Evolutionary conservation across 2,113 vertebrate species (phyloP).

Genomic region (Microcebus jonahi): DNA sequence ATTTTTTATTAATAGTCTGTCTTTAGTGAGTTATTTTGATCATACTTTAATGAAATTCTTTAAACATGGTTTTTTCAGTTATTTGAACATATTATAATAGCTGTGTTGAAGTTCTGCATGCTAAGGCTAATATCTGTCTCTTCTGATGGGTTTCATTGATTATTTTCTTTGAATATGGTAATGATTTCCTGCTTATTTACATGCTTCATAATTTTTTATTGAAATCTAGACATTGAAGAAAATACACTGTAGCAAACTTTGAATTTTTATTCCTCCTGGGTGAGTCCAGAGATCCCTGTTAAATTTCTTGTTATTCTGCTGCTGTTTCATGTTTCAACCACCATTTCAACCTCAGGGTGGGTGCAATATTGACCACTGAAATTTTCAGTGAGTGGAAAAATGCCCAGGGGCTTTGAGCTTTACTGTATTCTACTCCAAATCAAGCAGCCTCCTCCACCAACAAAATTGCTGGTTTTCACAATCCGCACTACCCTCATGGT

Average conservation of each 20-base stretch:
- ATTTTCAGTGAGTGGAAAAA: neutral
- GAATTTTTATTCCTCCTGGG: neutral
- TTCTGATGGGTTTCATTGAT: neutral
- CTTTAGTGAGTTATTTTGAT: neutral
- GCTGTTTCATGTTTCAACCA: neutral
- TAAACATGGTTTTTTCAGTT: neutral
- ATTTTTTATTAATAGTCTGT: neutral
- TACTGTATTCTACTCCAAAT: neutral
- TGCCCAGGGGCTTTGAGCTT: neutral
- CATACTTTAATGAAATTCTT: neutral
- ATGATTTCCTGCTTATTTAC: neutral
- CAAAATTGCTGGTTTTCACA: neutral
- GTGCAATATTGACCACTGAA: neutral
- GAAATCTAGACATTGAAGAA: neutral
- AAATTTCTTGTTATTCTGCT: neutral
- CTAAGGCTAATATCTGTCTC: neutral
- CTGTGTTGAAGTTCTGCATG: neutral
- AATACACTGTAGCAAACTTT: neutral
- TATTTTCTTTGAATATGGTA: neutral
- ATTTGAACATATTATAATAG: neutral
- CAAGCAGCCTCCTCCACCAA: neutral
- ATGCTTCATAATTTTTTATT: neutral
- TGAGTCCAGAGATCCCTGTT: neutral
- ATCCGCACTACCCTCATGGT: too few relatives aligned
- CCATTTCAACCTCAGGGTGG: neutral